Conservation (phyloP, 2,888 invertebrate genomes). For the Hymenopus coronatus region DNA sequence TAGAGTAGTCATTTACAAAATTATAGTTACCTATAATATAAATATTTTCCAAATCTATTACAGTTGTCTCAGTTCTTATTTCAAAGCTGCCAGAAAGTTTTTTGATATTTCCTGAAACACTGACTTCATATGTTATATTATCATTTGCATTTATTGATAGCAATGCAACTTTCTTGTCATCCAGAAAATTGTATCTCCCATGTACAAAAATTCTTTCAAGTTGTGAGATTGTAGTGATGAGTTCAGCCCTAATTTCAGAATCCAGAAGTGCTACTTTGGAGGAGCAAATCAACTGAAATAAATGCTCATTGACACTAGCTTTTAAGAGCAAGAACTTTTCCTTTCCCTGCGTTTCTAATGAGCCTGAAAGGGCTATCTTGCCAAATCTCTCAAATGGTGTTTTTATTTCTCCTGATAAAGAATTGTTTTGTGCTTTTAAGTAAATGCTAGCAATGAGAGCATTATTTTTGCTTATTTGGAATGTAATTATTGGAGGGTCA, state of each 20-base stretch:
- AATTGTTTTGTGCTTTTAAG: background rate
- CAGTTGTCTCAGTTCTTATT: conserved; percentile 22
- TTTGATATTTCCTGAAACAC: background rate
- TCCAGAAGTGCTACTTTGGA: background rate
- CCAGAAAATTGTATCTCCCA: conserved; percentile 9
- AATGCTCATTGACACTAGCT: background rate
- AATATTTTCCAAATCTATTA: conserved; percentile 11
- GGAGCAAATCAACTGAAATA: background rate
- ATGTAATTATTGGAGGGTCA: background rate
- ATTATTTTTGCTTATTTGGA: background rate
- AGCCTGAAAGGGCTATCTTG: background rate
- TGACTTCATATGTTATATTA: background rate
- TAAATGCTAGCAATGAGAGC: background rate
- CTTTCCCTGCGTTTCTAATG: background rate
- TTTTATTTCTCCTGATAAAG: background rate
- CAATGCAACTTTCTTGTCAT: conserved; percentile 1
- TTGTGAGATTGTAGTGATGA: conserved; percentile 2
- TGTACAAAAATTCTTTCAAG: conserved; percentile 9
- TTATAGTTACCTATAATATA: conserved; percentile 33
- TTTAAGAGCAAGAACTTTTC: background rate
- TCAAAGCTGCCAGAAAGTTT: background rate
- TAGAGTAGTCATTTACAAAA: conserved; percentile 33
- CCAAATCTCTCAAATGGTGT: conserved; percentile 9
- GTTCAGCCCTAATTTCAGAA: background rate
- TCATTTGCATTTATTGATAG: background rate